Base-by-base conservation (phyloP, 2,113 vertebrate species). In the Gallinago undulata region DNA sequence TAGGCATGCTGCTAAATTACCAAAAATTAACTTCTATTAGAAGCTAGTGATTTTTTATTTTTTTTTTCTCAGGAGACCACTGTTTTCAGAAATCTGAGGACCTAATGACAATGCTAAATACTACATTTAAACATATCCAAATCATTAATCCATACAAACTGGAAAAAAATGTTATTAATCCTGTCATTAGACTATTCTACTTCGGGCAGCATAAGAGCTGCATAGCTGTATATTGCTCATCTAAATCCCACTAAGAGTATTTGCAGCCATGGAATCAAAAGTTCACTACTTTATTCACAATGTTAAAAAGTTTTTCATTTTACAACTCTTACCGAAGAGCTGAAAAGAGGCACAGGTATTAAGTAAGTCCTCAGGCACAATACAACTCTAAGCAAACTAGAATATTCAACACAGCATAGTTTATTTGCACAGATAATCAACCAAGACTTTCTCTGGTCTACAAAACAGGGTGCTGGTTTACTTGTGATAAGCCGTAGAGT, bases 401-500 rank as follows among this genome's bases (percentile, higher is more conserved):
- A 91, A 89, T 96, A 90, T 94, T 91, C 81, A 92, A 86, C 48
- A 72, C 22, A 63, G 50, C 14, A 5, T 76, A 87, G 75, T 95
- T 96, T 97, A 90, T 91, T 95, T 96, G 84, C 79, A 80, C 89
- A 79, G 95, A 96, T 94, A 92, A 96, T 93, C 93, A 94, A 82
- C 85, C 66, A 83, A 79, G 64, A 47, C 82, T 90, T 88, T 90
- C 86, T 90, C 63, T 62, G 43, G 93, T 89, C 80, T 93, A 33
- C 78, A 92, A 92, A 94, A 89, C 91, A 66, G 91, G 94, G 89
- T 97, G 96, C 98, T 96, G 91, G 92, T 95, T 98, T 89, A 56
- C 53, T 94, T 91, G 96, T 90, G 97, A 90, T 89, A 95, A 97
- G 94, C 95, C 6, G 18, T 82, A 63, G 93, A 97, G 88, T 83